Conservation (phyloP, 2,113 vertebrate species). For the Condylura cristata region DNA sequence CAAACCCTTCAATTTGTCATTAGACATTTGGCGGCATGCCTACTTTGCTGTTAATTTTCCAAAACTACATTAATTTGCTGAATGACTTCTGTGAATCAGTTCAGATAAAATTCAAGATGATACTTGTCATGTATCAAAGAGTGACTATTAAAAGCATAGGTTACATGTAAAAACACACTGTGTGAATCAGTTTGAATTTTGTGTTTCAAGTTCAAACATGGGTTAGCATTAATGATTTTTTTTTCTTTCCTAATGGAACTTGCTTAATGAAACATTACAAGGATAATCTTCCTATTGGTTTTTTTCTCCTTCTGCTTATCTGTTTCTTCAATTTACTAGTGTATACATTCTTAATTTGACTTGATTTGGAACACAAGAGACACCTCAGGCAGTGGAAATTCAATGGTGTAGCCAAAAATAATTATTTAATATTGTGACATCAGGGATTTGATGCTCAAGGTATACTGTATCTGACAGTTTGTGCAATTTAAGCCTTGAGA, state of each 20-base stretch:
- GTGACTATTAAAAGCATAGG: conserved; percentile 85
- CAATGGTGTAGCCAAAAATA: conserved; percentile 45
- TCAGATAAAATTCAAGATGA: conserved; percentile 85
- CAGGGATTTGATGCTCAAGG: conserved; percentile 58
- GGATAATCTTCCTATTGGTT: conserved; percentile 65
- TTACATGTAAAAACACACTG: conserved; percentile 83
- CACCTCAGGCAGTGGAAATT: conserved; percentile 72
- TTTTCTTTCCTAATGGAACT: conserved; percentile 80
- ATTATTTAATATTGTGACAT: conserved; percentile 51
- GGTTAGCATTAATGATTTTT: conserved; percentile 83
- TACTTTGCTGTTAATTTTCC: conserved; percentile 86
- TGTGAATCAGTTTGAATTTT: conserved; percentile 83
- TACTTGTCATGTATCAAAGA: conserved; percentile 84
- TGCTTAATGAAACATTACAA: conserved; percentile 77
- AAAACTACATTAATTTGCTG: conserved; percentile 87
- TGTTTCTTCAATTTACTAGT: conserved; percentile 69
- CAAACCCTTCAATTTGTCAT: conserved; percentile 87
- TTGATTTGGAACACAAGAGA: conserved; percentile 62
- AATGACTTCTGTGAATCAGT: conserved; percentile 87
- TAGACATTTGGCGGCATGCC: conserved; percentile 88
- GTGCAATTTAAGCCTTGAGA: conserved; percentile 25
- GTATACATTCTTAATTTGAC: conserved; percentile 67
- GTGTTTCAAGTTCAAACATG: conserved; percentile 86
- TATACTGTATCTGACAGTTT: conserved; percentile 11
- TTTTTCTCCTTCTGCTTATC: conserved; percentile 56